Base-by-base conservation (phyloP, 2,113 vertebrate species). In the Neogobius melanostomus region DNA sequence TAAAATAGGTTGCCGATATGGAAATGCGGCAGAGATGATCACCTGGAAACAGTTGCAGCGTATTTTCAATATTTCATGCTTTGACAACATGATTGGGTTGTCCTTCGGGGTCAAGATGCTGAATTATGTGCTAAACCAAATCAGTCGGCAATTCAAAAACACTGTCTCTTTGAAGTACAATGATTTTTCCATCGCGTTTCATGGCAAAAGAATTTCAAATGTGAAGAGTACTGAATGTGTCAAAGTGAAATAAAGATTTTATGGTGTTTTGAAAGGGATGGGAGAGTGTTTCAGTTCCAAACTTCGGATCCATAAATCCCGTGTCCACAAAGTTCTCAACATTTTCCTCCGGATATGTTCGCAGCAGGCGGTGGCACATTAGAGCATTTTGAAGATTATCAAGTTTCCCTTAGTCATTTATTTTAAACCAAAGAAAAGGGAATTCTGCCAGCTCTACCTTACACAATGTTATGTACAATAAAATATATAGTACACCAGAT, bases 1-100 rank as follows among this genome's bases (percentile, higher is more conserved):
- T 72, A 66, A 81, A 90, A 85, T 75, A 79, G 74, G 79, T 76
- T 72, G 83, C 79, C 77, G 79, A 87, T 91, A 87, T 86, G 79
- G 73, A 90, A 75, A 90, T 84, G 72, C 63, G 11, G 63, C 49
- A 44, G 69, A 87, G 77, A 90, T 87, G 82, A 87, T 89, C 84
- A 89, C 88, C 82, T 84, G 84, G 83, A 89, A 89, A 81, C 67
- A 17, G 66, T 42, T 51, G 69, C 66, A 14, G 70, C 14, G 21
- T 66, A 50, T 72, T 65, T 85, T 52, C 28, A 69, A 85, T 85
- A 80, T 75, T 70, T 88, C 59, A 61, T 76, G 72, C 78, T 74
- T 57, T n/a, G 49, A 42, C 16, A 64, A 81, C 82, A 87, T 85
- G 69, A 82, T 82, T 82, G 56, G 47, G 76, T 79, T 74, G 68